Base-by-base conservation (phyloP, 2,888 invertebrate species). In the Halocaridina rubra region DNA sequence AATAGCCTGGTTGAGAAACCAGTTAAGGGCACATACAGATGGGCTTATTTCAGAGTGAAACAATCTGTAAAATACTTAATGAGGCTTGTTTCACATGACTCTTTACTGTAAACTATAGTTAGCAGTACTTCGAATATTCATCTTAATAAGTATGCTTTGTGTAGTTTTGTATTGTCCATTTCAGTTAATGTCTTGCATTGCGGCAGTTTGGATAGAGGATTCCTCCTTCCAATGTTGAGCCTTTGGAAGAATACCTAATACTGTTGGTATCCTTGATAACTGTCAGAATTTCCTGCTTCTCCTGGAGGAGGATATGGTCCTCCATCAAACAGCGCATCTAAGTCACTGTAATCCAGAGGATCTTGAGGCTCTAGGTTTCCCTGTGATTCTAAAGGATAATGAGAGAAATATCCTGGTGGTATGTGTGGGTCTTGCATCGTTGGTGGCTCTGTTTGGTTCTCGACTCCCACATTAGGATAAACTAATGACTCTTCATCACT, bases 281-380 rank as follows among this genome's bases (percentile, higher is more conserved):
- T 19, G 19, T 82, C 81, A 7, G 67, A 46, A 13, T 67, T 19
- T 27, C 61, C 67, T 2, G 46, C 30, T 24, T 30, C 46, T 8
- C 33, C 32, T 29, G 64, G 46, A 46, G 64, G 3, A 1, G 77
- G 59, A 22, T 82, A 82, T 2, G 82, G 46, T 16, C 69, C 67
- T 5, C 80, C 74, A 13, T 82, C 82, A 78, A 82, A 78, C 10
- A 82, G 78, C 0, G 82, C 82, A 16, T 82, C 82, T 30, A 82
- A 39, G 30, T 78, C 82, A 22, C 82, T 82, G 46, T 82, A 82
- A 39, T 82, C 82, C 3, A 82, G 72, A 2, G 82, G 57, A 29
- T 72, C 78, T 22, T 82, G 77, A 4, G 78, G 4, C 46, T 77
- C 61, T 10, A 77, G 39, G 78, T 57, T 57, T 32, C 22, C 27